A percentile compares a stretch with the other conserved stretches of the same genome.
phyloP scores from a whole-genome alignment of 2,797 vertebrate species.

The Ceryle rudis region DNA sequence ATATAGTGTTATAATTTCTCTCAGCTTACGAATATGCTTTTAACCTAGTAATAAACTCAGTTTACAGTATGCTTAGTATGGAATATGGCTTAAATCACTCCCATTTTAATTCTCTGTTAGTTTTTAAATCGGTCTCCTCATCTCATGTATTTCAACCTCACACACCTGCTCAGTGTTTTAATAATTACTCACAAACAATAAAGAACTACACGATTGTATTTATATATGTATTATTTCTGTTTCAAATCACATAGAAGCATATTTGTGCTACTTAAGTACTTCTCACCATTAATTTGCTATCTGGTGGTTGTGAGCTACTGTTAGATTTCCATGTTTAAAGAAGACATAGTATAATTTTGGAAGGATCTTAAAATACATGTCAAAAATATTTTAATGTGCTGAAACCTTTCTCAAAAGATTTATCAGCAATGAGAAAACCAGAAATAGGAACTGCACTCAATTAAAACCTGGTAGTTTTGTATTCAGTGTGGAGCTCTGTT shows the following conservation, averaged over 20 bases:
- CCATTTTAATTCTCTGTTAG: not conserved
- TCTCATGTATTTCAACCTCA: not conserved
- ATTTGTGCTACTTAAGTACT: not conserved
- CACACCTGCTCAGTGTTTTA: not conserved
- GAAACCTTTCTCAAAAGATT: not conserved
- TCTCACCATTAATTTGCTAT: not conserved
- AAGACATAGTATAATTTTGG: not conserved
- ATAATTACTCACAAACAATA: not conserved
- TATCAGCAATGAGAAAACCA: not conserved
- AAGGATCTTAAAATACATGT: not conserved
- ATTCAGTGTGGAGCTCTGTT: not conserved
- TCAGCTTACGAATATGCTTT: not conserved
- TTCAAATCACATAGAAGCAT: not conserved
- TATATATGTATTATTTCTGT: not conserved
- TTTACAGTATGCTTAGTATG: not conserved
- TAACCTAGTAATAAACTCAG: not conserved
- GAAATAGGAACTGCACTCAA: not conserved
- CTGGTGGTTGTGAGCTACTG: not conserved
- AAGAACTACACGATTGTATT: not conserved
- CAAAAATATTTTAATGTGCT: not conserved
- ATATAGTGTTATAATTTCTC: not conserved
- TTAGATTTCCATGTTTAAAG: not conserved
- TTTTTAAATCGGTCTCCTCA: not conserved
- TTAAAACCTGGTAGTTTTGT: not conserved
- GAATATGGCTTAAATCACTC: not conserved